A percentile compares a stretch with the other conserved stretches of the same genome.
phyloP scores from a whole-genome alignment of 1,140 invertebrate genomes.

The Phthorimaea operculella region DNA sequence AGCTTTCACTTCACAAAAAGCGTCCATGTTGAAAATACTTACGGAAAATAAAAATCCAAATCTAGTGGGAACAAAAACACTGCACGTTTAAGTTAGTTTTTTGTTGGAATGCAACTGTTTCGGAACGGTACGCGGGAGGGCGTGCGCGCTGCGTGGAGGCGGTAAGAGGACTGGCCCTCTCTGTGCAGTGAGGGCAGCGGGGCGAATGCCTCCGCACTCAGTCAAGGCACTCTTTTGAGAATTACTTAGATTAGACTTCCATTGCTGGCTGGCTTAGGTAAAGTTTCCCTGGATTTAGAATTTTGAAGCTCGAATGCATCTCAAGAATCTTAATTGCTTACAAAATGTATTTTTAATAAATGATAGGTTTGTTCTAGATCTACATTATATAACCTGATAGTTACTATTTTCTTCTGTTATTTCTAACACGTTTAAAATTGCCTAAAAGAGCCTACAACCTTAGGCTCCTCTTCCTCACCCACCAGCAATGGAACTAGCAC shows the following conservation, averaged over 20 bases:
- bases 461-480: too few species aligned
- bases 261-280: slow-evolving; percentile 17
- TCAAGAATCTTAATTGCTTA: too few species aligned
- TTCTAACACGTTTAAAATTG: too few species aligned
- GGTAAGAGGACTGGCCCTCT: slow-evolving; percentile 50
- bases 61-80: slow-evolving; percentile 33
- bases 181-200: slow-evolving; percentile 44
- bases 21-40: slow-evolving; percentile 25
- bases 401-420: too few species aligned
- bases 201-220: slow-evolving; percentile 38
- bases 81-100: slow-evolving; percentile 47
- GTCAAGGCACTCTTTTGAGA: slow-evolving; percentile 11
- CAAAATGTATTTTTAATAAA: too few species aligned
- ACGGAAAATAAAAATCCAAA: slow-evolving; percentile 50
- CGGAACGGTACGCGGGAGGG: slow-evolving; percentile 27
- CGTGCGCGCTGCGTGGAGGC: slow-evolving; percentile 30
- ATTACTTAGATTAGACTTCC: slow-evolving; percentile 41
- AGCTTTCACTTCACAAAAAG: slow-evolving; percentile 22
- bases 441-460: too few species aligned
- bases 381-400: too few species aligned
- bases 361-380: too few species aligned
- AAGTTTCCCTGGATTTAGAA: background rate
- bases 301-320: background rate
- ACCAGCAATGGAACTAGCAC: too few species aligned
- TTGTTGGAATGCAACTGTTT: slow-evolving; percentile 40